Evolutionary conservation across 2,113 vertebrate species (phyloP), one percentile per base, ranked within the genome.

Genomic region (Andinoacara biseriatus): DNA sequence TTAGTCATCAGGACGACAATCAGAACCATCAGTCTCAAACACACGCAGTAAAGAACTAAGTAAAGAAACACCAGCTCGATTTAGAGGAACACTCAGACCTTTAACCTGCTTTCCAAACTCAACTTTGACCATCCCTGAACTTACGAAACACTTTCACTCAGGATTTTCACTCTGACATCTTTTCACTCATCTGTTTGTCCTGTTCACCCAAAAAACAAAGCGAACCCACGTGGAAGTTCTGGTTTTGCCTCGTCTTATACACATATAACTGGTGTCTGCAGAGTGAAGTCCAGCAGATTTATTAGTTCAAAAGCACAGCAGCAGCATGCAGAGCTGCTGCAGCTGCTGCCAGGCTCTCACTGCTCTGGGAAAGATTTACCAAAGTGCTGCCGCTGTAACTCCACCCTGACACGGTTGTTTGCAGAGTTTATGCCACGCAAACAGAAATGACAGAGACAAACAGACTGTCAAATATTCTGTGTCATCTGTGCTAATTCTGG

Each of bases 281-380:
- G 52, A 72, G 54, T 56, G 52, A 74, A 60, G 56, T 67, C 63
- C 52, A 58, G 75, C 31, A 58, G 11, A 76, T 46, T 26, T 49
- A 80, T 58, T 80, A 54, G 62, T 11, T 80, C 14, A 74, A 74
- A 87, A 59, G 75, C 85, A 57, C 81, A 82, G 74, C 40, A n/a
- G 62, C 69, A 69, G 62, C 84, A 58, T 46, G 22, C 65, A 24
- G 52, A 57, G 46, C 58, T 46, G 31, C 76, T 62, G 80, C n/a
- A n/a, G n/a, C 58, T 74, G 61, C 57, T 69, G 61, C 76, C 89
- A 88, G 86, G 18, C 63, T 57, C 74, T 79, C 58, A 15, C 57
- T 9, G 72, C 65, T 61, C 22, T 20, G 4, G 63, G 56, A 78
- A 88, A 57, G 22, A 75, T 86, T 80, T 33, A 86, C 77, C 65